phyloP scores from a whole-genome alignment of 2,888 invertebrate species.

The Dryadula phaetusa region DNA sequence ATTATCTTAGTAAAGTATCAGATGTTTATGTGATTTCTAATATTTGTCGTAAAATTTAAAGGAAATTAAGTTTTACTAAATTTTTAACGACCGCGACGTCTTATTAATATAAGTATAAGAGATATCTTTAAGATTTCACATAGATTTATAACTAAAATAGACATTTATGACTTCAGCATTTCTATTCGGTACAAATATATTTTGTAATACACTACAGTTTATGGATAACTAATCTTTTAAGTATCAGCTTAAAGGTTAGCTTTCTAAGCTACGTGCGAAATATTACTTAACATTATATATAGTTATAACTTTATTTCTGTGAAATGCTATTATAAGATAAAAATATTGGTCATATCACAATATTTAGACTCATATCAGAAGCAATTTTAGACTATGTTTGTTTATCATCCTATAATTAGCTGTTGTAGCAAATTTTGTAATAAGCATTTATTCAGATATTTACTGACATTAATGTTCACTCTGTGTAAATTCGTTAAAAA shows the following conservation, averaged over 20 bases:
- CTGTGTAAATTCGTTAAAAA: slow-evolving; percentile 33
- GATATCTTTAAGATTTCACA: slow-evolving; percentile 51
- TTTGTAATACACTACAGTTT: slow-evolving; percentile 42
- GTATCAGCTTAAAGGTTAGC: slow-evolving; percentile 46
- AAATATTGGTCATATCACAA: slow-evolving; percentile 49
- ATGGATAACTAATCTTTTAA: slow-evolving; percentile 44
- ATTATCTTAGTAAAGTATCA: slow-evolving; percentile 26
- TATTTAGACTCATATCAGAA: slow-evolving; percentile 51
- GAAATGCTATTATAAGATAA: slow-evolving; percentile 54
- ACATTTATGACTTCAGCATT: slow-evolving; percentile 47
- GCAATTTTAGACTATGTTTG: slow-evolving; percentile 50
- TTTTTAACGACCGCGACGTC: slow-evolving; percentile 35
- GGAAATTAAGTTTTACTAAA: slow-evolving; percentile 32
- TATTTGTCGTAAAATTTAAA: slow-evolving; percentile 38
- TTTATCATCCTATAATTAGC: slow-evolving; percentile 47
- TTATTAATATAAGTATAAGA: slow-evolving; percentile 21
- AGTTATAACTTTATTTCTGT: slow-evolving; percentile 48
- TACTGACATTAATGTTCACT: slow-evolving; percentile 57
- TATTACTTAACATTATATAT: slow-evolving; percentile 51
- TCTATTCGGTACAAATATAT: slow-evolving; percentile 42
- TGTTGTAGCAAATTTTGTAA: slow-evolving; percentile 46
- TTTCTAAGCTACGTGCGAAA: slow-evolving; percentile 56
- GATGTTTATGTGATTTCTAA: slow-evolving; percentile 28
- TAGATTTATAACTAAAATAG: slow-evolving; percentile 50
- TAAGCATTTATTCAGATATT: slow-evolving; percentile 52